Evolutionary conservation across 2,113 vertebrate genomes (phyloP), one percentile per base, ranked within the genome.

Genomic region (Ciconia maguari): DNA sequence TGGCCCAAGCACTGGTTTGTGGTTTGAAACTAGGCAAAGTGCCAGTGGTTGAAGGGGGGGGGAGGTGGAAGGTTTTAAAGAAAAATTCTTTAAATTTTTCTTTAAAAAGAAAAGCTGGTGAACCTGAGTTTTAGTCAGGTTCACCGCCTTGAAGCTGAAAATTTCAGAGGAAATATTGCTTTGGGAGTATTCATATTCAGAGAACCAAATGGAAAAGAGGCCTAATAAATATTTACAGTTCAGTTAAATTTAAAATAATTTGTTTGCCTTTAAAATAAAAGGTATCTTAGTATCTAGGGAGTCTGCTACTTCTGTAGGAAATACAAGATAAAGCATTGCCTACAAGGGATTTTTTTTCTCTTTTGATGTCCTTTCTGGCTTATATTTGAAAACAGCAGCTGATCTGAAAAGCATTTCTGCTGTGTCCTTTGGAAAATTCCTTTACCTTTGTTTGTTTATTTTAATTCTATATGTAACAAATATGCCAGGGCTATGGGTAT

Each of bases 361-460:
- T 87, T 96, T 96, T 97, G 95, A 96, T 96, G 82, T 96, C 68
- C 71, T 97, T 96, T 93, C 84, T 91, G 79, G 27, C 48, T 91
- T 87, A 36, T 93, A 91, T 94, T 76, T 96, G 93, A 93, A 97
- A 94, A 94, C 17, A 91, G 48, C 88, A 94, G 57, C 89, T 94
- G 89, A 93, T 93, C 26, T 92, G 81, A 96, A 96, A 94, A 95
- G 72, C 41, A 30, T 69, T 93, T 95, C 65, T 96, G 42, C 70
- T 76, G 66, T 83, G 97, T 90, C 68, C 66, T 93, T 70, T 94
- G 89, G 83, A 95, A 94, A 90, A 92, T 95, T 89, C 91, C 54
- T 88, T 95, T 95, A 95, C 71, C 64, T 95, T 95, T 95, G 66
- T 93, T 96, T 93, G 81, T 93, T 92, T 95, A 25, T 87, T 96